Evolutionary conservation across 2,888 invertebrate species (phyloP), one percentile per base, ranked within the genome.

Genomic region (Margaritifera margaritifera): DNA sequence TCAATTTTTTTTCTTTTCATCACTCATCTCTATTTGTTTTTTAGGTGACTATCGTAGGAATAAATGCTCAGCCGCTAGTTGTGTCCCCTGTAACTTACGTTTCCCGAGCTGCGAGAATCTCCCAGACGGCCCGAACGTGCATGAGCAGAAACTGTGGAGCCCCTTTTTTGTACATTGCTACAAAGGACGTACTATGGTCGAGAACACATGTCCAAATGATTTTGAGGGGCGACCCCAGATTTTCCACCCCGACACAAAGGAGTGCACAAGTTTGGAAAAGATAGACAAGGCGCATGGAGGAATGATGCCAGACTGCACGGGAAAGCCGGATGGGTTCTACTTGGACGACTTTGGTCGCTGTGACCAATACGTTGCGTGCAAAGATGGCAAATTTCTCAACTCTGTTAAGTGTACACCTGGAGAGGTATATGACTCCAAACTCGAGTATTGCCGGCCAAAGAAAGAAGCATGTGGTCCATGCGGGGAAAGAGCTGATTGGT

Each of bases 211-310:
- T 56, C 74, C 79, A 19, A 77, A 79, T 58, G 75, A 77, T 62
- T 2, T 24, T 22, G 18, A 20, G 25, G 62, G 62, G 8, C 8
- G 6, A 19, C 8, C 54, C 11, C 55, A 67, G 20, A 68, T 74
- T 54, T 79, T 77, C 57, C 66, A 77, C 57, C 79, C 77, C 19
- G 58, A 69, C 4, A 72, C 69, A 53, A 66, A 63, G 19, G 68
- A 57, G 5, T 79, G 79, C 54, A 66, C 72, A 22, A 63, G 72
- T 2, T 60, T 74, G 5, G 72, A 74, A 2, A 60, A 64, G 24
- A 79, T 81, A 11, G 80, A 80, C n/a, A 75, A 73, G 57, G 78
- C 78, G 0, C 79, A 78, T 52, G 83, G 83, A 0, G 81, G 81
- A 58, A 67, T 68, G 60, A 75, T 75, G 67, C 76, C 72, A 8